Evolutionary conservation across 2,888 invertebrate genomes (phyloP).

Genomic region (Cerastis leucographa): DNA sequence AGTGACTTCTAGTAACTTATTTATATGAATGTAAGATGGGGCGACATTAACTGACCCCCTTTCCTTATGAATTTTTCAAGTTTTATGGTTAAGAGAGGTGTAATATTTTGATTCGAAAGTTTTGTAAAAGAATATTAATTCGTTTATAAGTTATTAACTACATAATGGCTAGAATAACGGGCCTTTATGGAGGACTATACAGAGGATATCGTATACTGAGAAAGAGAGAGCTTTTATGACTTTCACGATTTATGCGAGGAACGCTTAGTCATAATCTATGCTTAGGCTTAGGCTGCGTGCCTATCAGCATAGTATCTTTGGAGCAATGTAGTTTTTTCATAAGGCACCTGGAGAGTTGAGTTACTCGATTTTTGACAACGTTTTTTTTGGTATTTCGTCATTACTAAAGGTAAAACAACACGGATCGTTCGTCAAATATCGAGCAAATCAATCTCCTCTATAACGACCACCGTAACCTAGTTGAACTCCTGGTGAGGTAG

Average conservation of each 20-base stretch:
- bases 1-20: slow-evolving; percentile 3
- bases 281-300: slow-evolving; percentile 11
- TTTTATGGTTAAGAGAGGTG: slow-evolving; percentile 33
- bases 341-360: neutral
- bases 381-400: too few relatives aligned
- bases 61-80: slow-evolving; percentile 75
- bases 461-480: neutral
- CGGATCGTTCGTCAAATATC: neutral
- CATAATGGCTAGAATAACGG: slow-evolving; percentile 42
- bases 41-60: slow-evolving; percentile 76
- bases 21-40: slow-evolving; percentile 56
- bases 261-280: slow-evolving; percentile 34
- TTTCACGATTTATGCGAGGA: slow-evolving; percentile 50
- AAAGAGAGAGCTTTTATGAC: slow-evolving; percentile 63
- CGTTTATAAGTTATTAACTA: slow-evolving; percentile 46
- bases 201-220: slow-evolving; percentile 53
- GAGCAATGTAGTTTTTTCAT: slow-evolving; percentile 1
- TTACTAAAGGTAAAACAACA: neutral
- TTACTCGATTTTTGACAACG: neutral
- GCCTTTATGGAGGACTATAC: slow-evolving; percentile 42
- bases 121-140: slow-evolving; percentile 60
- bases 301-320: slow-evolving; percentile 3
- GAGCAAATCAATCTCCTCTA: neutral
- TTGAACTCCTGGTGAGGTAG: neutral
- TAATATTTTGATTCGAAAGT: slow-evolving; percentile 68